Evolutionary conservation across 2,888 invertebrate species (phyloP), one percentile per base, ranked within the genome.

Genomic region (Cantharis lateralis): DNA sequence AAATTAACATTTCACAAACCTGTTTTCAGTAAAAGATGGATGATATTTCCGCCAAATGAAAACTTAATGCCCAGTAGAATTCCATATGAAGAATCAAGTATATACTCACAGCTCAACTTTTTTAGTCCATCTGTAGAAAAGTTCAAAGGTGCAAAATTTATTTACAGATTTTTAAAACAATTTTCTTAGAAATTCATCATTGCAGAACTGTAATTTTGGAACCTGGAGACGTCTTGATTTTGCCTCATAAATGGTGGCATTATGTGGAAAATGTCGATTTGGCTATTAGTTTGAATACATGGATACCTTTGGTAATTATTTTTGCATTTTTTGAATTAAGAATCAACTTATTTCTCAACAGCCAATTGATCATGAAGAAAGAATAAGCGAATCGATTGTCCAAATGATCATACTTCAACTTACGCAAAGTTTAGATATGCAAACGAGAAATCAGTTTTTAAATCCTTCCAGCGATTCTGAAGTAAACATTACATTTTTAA

Each of bases 161-260:
- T 5, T 64, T 69, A 64, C 62, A 63, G 72, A 48, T 5, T 70
- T 70, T 16, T 32, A 7, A 68, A 70, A 70, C n/a, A 24, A 48
- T 26, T 16, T 71, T 74, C 70, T 74, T 48, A 86, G 86, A 80
- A 70, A 73, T 86, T 69, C 78, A 72, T 28, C 81, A 83, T 75
- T 86, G 85, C 70, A 84, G 83, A 80, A 84, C 92, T 79, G 91
- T 96, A 28, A 91, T 92, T 72, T 88, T 98, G 70, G 90, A 93
- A 68, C 94, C 96, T 10, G 97, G 97, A 0, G 96, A 98, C 88
- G 94, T 96, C 0, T 89, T 99, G 48, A 92, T 95, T 83, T 95
- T 99, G 9, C 98, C 98, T 0, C 91, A 92, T 78, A 94, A 95
- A 78, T 99, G 98, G 98, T 99, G 98, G 98, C 98, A 98, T 89